Evolutionary conservation across 2,113 vertebrate genomes (phyloP).

Genomic region (Chiloscyllium plagiosum): DNA sequence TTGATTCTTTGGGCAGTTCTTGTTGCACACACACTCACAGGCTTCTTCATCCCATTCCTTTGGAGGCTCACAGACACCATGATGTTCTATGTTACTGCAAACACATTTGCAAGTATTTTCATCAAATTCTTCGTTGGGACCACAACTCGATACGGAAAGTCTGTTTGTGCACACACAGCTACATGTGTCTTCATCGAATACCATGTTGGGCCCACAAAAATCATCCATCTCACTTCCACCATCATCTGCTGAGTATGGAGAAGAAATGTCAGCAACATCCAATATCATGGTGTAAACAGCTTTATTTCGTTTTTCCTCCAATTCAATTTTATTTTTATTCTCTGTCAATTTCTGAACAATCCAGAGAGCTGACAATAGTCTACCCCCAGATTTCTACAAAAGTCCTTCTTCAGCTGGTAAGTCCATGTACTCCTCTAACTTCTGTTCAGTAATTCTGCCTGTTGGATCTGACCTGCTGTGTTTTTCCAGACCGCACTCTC

Average conservation of each 20-base stretch:
- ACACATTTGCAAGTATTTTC: slow-evolving; percentile 22
- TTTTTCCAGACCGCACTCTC: too few relatives aligned
- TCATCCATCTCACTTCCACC: neutral
- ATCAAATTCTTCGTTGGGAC: neutral
- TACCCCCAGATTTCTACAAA: neutral
- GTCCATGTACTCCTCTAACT: neutral
- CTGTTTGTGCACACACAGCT: neutral
- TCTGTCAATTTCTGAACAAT: neutral
- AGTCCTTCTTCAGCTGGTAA: neutral
- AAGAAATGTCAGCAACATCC: neutral
- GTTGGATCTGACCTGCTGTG: neutral
- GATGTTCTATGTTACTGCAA: neutral
- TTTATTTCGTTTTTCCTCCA: neutral
- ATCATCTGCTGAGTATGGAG: neutral
- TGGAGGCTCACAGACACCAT: neutral
- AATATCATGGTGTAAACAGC: neutral
- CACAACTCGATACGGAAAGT: neutral
- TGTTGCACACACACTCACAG: slow-evolving; percentile 23
- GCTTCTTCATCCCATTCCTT: slow-evolving; percentile 7
- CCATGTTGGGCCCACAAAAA: slow-evolving; percentile 21
- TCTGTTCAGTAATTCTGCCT: neutral
- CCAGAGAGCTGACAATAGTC: neutral
- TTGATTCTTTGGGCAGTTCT: slow-evolving; percentile 18
- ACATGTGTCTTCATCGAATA: slow-evolving; percentile 30
- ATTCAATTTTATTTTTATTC: neutral